Base-by-base conservation (phyloP, 23 tunicate genomes). In the Botrylloides violaceus region DNA sequence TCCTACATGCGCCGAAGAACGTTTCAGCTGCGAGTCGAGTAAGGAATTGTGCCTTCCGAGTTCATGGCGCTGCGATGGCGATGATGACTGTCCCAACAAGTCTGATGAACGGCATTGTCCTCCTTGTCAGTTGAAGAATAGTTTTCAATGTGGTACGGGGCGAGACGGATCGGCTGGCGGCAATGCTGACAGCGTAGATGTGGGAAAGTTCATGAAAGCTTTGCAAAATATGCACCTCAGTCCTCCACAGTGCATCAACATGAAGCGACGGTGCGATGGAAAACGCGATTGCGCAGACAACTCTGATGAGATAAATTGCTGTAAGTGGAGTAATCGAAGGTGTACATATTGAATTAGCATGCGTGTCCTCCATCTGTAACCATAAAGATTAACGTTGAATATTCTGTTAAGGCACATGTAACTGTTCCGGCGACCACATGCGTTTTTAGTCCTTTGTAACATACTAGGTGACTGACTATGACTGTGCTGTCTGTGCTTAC, bases 41-140 rank as follows among this genome's bases (percentile, higher is more conserved):
- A 24, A 0, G 19, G 43, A 58, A 29, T 49, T 34, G 12, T 87
- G 95, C 66, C 61, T 87, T 29, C 95, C 86, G 26, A 4, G 55
- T 49, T 22, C 29, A 28, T 87, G 86, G 86, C 33, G 70, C 19
- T 87, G 95, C 76, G 95, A 87, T 75, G 62, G 72, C 3, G 62
- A 65, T 19, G 63, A 47, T 3, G 96, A 88, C 3, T 81, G 85
- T 29, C 38, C 18, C 23, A 84, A 90, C 39, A 55, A 53, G 5
- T 74, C 85, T 15, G 95, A 87, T 32, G 95, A 87, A 55, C 29
- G 25, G n/a, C 58, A 71, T 43, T 87, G 95, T 34, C 79, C 82
- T 2, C 73, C 81, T 18, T 83, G 88, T 71, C 55, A 68, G 68
- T 37, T 56, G n/a, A 36, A 38, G 0, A 61, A 73, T 72, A 56